A percentile compares a stretch with the other conserved stretches of the same genome.
phyloP scores from a whole-genome alignment of 2,113 vertebrate species.

The Oxyura jamaicensis region DNA sequence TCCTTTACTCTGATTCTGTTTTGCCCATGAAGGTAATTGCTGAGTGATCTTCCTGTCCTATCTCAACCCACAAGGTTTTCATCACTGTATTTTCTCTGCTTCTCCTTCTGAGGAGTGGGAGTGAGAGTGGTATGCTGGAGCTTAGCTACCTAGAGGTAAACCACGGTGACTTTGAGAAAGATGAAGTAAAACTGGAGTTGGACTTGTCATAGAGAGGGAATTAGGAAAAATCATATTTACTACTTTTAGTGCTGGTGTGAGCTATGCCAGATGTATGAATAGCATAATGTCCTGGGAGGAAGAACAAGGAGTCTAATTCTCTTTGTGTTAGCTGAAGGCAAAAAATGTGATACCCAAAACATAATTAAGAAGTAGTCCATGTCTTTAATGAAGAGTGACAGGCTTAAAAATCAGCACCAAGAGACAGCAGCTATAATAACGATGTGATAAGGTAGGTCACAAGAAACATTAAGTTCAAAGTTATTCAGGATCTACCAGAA shows the following conservation, averaged over 20 bases:
- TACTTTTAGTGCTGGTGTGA: not conserved
- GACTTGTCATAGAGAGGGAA: not conserved
- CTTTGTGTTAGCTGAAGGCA: not conserved
- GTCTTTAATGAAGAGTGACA: not conserved
- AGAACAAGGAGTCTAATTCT: not conserved
- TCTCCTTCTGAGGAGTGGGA: too few relatives aligned
- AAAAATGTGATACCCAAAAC: not conserved
- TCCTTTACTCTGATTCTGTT: too few relatives aligned
- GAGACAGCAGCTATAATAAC: not conserved
- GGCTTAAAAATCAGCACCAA: not conserved
- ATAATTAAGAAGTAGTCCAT: not conserved
- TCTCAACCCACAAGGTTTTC: too few relatives aligned
- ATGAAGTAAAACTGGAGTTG: not conserved
- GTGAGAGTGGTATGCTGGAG: too few relatives aligned
- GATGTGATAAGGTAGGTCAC: not conserved
- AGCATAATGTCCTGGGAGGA: not conserved
- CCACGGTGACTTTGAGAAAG: not conserved
- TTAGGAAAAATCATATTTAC: not conserved
- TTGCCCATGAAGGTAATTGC: too few relatives aligned
- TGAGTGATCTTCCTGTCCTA: too few relatives aligned
- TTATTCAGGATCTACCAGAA: not conserved
- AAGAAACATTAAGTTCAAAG: not conserved
- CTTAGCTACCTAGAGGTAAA: not conserved
- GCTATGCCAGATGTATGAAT: not conserved
- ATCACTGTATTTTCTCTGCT: too few relatives aligned